These are phyloP conservation scores for Pseudopodoces humilis DNA, from an alignment of 2,113 vertebrate species.

Conservation along the genomic window DNA sequence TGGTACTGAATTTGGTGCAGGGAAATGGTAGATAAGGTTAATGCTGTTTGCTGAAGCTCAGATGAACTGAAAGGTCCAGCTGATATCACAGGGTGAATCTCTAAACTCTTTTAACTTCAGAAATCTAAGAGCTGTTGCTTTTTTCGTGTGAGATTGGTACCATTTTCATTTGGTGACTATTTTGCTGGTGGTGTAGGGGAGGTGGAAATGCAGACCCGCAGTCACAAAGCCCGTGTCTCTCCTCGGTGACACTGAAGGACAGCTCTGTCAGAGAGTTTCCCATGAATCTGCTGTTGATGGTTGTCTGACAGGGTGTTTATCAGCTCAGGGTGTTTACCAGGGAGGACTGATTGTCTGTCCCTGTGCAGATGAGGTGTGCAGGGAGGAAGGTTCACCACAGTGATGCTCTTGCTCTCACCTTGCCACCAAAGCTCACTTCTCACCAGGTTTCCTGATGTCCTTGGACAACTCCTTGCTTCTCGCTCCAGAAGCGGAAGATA, in stretches of 20 bases:
- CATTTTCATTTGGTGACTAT: fast-evolving
- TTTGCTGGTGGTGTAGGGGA: not conserved
- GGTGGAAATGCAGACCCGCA: not conserved
- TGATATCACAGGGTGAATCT: not conserved
- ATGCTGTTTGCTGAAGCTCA: not conserved
- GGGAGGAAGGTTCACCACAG: fast-evolving
- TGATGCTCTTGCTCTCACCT: not conserved
- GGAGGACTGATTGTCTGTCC: not conserved
- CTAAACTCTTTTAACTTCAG: not conserved
- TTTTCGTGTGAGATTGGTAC: fast-evolving
- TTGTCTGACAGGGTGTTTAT: not conserved
- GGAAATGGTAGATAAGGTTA: not conserved
- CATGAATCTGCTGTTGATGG: fast-evolving
- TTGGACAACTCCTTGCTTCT: not conserved
- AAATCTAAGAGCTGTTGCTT: not conserved
- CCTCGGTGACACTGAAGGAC: not conserved
- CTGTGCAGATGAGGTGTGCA: fast-evolving
- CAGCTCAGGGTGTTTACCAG: fast-evolving
- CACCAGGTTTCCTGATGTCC: not conserved
- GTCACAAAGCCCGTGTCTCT: fast-evolving
- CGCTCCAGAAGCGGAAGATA: fast-evolving
- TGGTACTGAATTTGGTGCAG: not conserved
- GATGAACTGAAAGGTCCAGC: not conserved
- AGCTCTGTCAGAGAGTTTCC: fast-evolving
- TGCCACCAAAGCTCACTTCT: not conserved